phyloP scores from a whole-genome alignment of 2,113 vertebrate genomes.

The Trinectes maculatus region DNA sequence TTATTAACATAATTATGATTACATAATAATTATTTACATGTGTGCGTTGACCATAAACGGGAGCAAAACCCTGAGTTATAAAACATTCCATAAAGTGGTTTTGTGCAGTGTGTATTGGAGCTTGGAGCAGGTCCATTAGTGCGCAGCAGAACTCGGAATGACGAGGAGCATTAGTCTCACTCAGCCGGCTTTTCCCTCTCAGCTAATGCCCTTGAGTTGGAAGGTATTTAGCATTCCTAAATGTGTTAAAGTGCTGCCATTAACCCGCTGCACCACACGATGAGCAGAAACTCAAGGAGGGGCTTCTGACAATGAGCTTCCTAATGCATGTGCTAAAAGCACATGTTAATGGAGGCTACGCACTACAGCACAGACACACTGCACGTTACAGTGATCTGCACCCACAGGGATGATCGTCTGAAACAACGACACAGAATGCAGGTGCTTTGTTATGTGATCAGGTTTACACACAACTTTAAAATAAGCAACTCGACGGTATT shows the following conservation, averaged over 20 bases:
- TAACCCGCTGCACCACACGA: constrained; percentile 38
- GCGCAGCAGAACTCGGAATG: constrained; percentile 21
- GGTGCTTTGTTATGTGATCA: too few relatives aligned
- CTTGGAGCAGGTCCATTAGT: constrained; percentile 57
- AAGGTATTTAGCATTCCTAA: constrained; percentile 51
- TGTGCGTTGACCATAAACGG: too few relatives aligned
- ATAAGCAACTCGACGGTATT: too few relatives aligned
- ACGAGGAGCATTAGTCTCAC: constrained; percentile 63
- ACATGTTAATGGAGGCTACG: constrained; percentile 6
- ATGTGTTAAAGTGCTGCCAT: constrained; percentile 63
- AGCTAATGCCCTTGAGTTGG: constrained; percentile 50
- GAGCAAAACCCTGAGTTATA: too few relatives aligned
- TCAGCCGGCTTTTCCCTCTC: constrained; percentile 32
- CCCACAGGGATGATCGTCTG: neutral
- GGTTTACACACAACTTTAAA: too few relatives aligned
- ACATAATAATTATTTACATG: too few relatives aligned
- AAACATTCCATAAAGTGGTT: too few relatives aligned
- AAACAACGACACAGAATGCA: too few relatives aligned
- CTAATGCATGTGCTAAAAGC: constrained; percentile 41
- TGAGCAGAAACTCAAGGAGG: neutral
- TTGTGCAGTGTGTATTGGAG: constrained; percentile 1
- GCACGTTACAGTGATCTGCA: neutral
- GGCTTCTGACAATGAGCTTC: neutral
- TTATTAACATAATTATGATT: too few relatives aligned
- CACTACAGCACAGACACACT: neutral